Conservation (phyloP, 2,797 vertebrate species). For the Poecilia wingei region DNA sequence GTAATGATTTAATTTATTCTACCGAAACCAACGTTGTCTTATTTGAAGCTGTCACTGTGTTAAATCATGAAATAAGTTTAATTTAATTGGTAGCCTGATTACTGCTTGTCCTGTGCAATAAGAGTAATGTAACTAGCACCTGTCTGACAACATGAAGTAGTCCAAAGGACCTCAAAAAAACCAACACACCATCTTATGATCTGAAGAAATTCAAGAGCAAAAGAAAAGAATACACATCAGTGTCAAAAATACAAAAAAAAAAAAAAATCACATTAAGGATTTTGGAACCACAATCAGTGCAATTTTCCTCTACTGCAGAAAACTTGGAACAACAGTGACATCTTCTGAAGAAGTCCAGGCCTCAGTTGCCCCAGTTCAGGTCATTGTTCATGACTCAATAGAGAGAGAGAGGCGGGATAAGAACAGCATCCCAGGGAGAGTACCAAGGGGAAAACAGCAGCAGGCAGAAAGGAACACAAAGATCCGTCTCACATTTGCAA, state of each 20-base stretch:
- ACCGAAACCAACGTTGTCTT: not conserved
- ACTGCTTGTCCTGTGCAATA: not conserved
- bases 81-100: not conserved
- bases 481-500: not conserved
- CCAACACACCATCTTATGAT: not conserved
- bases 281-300: not conserved
- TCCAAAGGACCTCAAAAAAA: not conserved
- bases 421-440: not conserved
- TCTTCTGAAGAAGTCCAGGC: not conserved
- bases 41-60: not conserved
- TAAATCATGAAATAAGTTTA: not conserved
- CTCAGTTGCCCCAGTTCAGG: not conserved
- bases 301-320: not conserved
- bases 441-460: not conserved
- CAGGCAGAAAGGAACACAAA: not conserved
- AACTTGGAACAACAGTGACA: not conserved
- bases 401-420: not conserved
- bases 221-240: not conserved
- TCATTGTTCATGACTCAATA: not conserved
- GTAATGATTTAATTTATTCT: not conserved
- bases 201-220: not conserved
- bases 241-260: not conserved
- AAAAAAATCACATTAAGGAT: not conserved
- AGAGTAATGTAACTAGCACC: not conserved
- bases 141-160: not conserved